Percentiles rank a stretch among this genome's conserved stretches.
Conservation (phyloP, 1,140 invertebrate genomes). For the Nasonia longicornis region DNA sequence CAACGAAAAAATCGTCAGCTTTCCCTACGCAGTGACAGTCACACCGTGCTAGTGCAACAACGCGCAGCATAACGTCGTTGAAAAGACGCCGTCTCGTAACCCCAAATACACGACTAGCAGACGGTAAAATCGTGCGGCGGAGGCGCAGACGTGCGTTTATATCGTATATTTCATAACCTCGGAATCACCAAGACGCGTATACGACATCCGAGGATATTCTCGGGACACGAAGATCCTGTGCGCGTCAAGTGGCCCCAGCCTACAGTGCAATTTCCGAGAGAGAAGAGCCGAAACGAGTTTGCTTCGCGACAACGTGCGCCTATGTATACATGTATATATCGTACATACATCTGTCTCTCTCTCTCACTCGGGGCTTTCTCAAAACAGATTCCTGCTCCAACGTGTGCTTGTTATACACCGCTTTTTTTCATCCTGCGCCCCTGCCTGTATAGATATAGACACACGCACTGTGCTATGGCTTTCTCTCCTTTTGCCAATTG, state of each 20-base stretch:
- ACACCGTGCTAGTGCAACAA: not conserved
- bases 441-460: not conserved
- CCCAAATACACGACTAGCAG: too few species aligned
- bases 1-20: not conserved
- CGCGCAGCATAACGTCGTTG: too few species aligned
- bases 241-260: too few species aligned
- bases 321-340: not conserved
- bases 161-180: too few species aligned
- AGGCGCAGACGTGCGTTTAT: too few species aligned
- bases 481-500: conserved; percentile 3
- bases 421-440: not conserved
- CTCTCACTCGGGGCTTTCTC: not conserved
- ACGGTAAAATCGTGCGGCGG: too few species aligned
- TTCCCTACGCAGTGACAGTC: not conserved
- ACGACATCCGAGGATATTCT: too few species aligned
- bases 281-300: not conserved
- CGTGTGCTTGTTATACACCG: not conserved
- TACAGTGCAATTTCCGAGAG: not conserved
- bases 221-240: too few species aligned
- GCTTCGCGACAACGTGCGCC: not conserved
- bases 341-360: not conserved
- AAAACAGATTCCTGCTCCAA: conserved; percentile 1
- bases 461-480: not conserved
- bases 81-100: too few species aligned
- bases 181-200: too few species aligned